phyloP scores from a whole-genome alignment of 2,888 invertebrate species.

The Sialis fuliginosa region DNA sequence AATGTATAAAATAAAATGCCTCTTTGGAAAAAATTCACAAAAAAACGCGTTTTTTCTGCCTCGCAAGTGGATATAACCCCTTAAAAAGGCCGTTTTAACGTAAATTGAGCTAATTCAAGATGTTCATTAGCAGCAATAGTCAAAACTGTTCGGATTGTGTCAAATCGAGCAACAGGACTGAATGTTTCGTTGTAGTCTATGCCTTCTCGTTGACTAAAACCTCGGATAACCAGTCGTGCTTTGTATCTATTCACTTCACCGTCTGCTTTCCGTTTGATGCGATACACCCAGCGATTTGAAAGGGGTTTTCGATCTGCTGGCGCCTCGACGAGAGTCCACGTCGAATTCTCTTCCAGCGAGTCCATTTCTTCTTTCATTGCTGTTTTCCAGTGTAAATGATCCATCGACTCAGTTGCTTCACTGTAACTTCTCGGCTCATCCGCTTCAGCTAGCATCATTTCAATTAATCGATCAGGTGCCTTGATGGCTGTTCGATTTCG shows the following conservation, averaged over 20 bases:
- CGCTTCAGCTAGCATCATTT: not conserved
- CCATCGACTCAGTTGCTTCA: slow-evolving; percentile 9
- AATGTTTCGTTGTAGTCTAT: slow-evolving; percentile 17
- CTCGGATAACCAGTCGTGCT: slow-evolving; percentile 14
- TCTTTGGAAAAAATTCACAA: too few species aligned
- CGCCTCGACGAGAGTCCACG: slow-evolving; percentile 10
- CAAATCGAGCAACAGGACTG: slow-evolving; percentile 15
- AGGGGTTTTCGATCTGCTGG: slow-evolving; percentile 8
- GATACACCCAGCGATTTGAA: slow-evolving; percentile 8
- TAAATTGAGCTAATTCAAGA: slow-evolving; percentile 14
- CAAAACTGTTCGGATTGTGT: slow-evolving; percentile 13
- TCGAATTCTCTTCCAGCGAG: slow-evolving; percentile 10
- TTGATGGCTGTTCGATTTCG: not conserved
- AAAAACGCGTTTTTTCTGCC: too few species aligned
- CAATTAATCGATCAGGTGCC: not conserved
- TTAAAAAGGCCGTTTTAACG: slow-evolving; percentile 17
- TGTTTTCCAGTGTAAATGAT: slow-evolving; percentile 9
- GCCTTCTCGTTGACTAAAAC: slow-evolving; percentile 12
- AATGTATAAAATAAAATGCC: too few species aligned
- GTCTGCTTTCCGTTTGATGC: slow-evolving; percentile 10
- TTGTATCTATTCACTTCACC: slow-evolving; percentile 12
- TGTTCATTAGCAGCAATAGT: slow-evolving; percentile 11
- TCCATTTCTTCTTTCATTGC: slow-evolving; percentile 11
- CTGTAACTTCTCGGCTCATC: slow-evolving; percentile 6
- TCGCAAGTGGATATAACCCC: too few species aligned